Evolutionary conservation across 2,888 invertebrate species (phyloP), one percentile per base, ranked within the genome.

Genomic region (Andrena bicolor): DNA sequence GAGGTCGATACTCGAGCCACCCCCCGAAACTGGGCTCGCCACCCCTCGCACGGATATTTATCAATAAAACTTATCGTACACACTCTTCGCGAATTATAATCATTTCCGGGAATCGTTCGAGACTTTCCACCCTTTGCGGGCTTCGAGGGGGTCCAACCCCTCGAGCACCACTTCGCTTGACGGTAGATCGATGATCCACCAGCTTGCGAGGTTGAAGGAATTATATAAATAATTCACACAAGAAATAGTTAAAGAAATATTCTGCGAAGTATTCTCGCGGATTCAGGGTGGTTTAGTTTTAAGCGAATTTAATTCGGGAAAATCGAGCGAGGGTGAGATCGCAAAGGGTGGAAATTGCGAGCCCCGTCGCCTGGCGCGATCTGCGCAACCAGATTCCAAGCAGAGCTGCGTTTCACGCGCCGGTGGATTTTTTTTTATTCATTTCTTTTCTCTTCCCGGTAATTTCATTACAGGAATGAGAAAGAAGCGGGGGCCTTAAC

Each of bases 391-490:
- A n/a, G 6, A 58, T 20, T 28, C 60, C 60, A 65, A 77, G 41
- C 51, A 65, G 60, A 66, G 28, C 61, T 51, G 61, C 35, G 53
- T 60, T 61, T 56, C 66, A n/a, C 32, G 35, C 72, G 56, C 76
- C 41, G 41, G 41, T 41, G 41, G 26, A 58, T 16, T 26, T 48
- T 49, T 32, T 48, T 60, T 76, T 76, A 76, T 79, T 79, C 10
- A 8, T 41, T n/a, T 23, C 53, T 16, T 8, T 35, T 61, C n/a
- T 16, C n/a, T n/a, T 10, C 23, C 23, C 61, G 48, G 20, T 63
- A 20, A 32, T 26, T 28, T 32, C 4, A 10, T 76, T 66, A 68
- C 70, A 76, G 1, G n/a, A 30, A 6, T 41, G 20, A 64, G 2
- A 58, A 6, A 70, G 26, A 66, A 28, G 16, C 20, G 51, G 23